Percentiles rank a stretch among this genome's conserved stretches.
Evolutionary conservation across 2,888 invertebrate genomes (phyloP).

Genomic region (Ligdia adustata): DNA sequence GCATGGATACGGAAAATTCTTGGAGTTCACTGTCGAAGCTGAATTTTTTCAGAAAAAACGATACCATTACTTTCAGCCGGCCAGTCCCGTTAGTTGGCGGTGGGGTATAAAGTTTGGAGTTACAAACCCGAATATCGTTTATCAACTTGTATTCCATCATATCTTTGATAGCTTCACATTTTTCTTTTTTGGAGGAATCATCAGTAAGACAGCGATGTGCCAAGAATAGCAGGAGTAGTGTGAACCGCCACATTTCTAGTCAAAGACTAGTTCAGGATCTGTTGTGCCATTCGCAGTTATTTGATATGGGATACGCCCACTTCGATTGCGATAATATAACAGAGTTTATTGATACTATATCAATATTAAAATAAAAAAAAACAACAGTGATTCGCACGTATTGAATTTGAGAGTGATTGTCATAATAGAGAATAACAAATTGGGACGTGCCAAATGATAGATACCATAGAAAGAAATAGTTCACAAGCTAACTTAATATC

Average conservation of each 20-base stretch:
- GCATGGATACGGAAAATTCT: background rate
- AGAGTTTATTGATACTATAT: background rate
- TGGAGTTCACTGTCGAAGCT: background rate
- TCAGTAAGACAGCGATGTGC: too few relatives aligned
- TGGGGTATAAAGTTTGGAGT: too few relatives aligned
- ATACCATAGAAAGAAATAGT: too few relatives aligned
- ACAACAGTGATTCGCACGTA: background rate
- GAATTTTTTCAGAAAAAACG: background rate
- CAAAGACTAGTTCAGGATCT: constrained; percentile 14
- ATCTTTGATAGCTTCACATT: too few relatives aligned
- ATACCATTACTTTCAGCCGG: background rate
- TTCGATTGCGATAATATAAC: background rate
- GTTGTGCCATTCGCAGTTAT: background rate
- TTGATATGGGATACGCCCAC: constrained; percentile 17
- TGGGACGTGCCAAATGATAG: too few relatives aligned
- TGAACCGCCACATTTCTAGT: constrained; percentile 17
- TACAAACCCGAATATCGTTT: too few relatives aligned
- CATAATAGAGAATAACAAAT: too few relatives aligned
- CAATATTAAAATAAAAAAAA: background rate
- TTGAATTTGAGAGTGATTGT: too few relatives aligned
- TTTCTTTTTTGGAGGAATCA: too few relatives aligned
- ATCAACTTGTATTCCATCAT: too few relatives aligned
- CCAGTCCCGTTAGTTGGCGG: background rate
- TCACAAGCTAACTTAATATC: too few relatives aligned
- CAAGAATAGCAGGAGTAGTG: constrained; percentile 17